phyloP scores from a whole-genome alignment of 2,113 vertebrate species.

The Asarcornis scutulata region DNA sequence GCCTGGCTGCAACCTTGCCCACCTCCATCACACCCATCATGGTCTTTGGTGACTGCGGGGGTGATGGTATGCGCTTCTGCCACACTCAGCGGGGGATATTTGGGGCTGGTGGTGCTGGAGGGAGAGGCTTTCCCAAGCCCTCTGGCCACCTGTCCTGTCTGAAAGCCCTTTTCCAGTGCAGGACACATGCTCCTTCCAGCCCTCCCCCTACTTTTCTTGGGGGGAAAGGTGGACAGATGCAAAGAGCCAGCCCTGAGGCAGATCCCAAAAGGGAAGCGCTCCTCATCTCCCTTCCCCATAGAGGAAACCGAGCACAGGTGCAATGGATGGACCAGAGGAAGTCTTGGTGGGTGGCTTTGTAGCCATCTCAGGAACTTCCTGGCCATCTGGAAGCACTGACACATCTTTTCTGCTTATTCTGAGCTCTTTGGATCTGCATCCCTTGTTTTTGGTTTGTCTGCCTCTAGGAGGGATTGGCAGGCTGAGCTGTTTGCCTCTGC shows the following conservation, averaged over 20 bases:
- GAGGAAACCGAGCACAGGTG: fast-evolving
- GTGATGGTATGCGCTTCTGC: no score
- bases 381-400: background rate
- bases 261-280: background rate
- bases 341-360: background rate
- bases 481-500: no score
- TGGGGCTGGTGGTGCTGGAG: background rate
- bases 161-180: no score
- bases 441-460: no score
- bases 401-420: background rate
- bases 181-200: background rate
- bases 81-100: no score
- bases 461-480: no score
- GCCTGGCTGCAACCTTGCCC: background rate
- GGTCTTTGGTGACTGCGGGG: no score
- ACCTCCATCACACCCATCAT: background rate
- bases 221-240: background rate
- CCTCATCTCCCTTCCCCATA: background rate
- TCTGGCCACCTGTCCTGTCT: background rate
- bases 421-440: background rate
- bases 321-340: background rate
- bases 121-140: background rate
- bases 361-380: background rate
- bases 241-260: background rate
- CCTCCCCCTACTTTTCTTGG: background rate